A percentile compares a stretch with the other conserved stretches of the same genome.
These are phyloP conservation scores for Gryllus bimaculatus DNA, from an alignment of 1,140 invertebrate genomes.

Conservation along the genomic window DNA sequence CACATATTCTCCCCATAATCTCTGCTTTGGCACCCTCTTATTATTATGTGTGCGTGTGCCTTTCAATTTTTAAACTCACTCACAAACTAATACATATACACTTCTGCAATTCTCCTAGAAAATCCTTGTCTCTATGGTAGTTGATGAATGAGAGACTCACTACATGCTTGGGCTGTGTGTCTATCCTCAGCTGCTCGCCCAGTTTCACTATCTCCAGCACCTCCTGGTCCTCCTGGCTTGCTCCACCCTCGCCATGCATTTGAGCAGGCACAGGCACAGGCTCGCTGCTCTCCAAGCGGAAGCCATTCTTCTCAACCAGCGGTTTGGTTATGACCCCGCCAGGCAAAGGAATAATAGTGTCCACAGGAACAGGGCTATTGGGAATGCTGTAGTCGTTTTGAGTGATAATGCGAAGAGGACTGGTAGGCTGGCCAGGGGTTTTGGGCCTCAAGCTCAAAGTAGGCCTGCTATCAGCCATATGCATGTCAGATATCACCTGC, in stretches of 20 bases:
- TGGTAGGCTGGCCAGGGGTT: constrained; percentile 22
- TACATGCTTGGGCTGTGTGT: constrained; percentile 8
- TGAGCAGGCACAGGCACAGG: background rate
- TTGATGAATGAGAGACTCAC: background rate
- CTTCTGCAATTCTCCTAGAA: too few relatives aligned
- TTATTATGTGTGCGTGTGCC: too few relatives aligned
- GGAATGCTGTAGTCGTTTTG: constrained; percentile 23
- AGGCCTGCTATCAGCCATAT: background rate
- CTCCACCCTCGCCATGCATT: constrained; percentile 22
- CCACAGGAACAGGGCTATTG: constrained; percentile 28
- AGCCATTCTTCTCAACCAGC: constrained; percentile 28
- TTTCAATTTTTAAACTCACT: too few relatives aligned
- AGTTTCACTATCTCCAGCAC: constrained; percentile 32
- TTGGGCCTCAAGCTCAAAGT: constrained; percentile 8
- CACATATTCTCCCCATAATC: too few relatives aligned
- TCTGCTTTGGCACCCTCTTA: too few relatives aligned
- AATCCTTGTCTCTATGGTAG: background rate
- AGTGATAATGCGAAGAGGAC: constrained; percentile 24
- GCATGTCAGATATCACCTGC: background rate
- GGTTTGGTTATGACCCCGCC: constrained; percentile 29
- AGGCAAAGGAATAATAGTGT: constrained; percentile 26
- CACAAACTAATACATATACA: too few relatives aligned
- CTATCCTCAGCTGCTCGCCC: constrained; percentile 23
- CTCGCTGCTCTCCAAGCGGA: constrained; percentile 18
- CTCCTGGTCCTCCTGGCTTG: constrained; percentile 44